phyloP scores from a whole-genome alignment of 2,888 invertebrate genomes.

The Stenodema calcarata region DNA sequence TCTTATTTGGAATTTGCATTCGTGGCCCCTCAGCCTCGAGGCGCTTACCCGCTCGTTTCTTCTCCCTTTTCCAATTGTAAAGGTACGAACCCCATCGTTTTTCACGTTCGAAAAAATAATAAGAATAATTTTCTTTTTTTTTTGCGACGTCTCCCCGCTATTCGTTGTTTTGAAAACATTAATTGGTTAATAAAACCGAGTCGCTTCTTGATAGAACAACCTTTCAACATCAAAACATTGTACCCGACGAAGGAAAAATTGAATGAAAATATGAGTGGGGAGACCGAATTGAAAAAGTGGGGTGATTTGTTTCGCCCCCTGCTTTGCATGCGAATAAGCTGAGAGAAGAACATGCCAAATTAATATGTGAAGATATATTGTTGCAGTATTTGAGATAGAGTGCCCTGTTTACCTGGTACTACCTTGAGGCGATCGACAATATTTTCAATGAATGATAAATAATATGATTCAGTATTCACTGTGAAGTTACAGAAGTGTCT shows the following conservation, averaged over 20 bases:
- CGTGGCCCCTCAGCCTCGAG: slow-evolving; percentile 41
- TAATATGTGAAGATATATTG: too few relatives aligned
- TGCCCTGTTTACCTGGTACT: too few relatives aligned
- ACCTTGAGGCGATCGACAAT: too few relatives aligned
- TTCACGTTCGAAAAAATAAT: not conserved
- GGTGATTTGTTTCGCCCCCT: too few relatives aligned
- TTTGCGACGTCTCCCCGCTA: not conserved
- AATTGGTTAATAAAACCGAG: slow-evolving; percentile 9
- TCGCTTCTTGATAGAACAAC: slow-evolving; percentile 25
- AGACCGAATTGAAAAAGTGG: too few relatives aligned
- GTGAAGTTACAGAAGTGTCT: too few relatives aligned
- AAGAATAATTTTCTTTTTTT: slow-evolving; percentile 13
- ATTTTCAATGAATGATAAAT: too few relatives aligned
- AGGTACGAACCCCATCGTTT: slow-evolving; percentile 1
- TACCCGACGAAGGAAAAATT: not conserved
- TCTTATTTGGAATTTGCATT: slow-evolving; percentile 46
- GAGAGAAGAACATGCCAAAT: too few relatives aligned
- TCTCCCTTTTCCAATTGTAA: slow-evolving; percentile 29
- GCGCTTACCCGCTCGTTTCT: not conserved
- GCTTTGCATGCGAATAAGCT: too few relatives aligned
- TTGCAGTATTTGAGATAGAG: too few relatives aligned
- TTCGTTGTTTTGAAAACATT: slow-evolving; percentile 24
- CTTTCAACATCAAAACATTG: slow-evolving; percentile 16
- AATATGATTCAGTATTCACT: too few relatives aligned
- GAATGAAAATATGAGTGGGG: not conserved